These are phyloP conservation scores for Epinephelus malabaricus DNA, from an alignment of 2,797 vertebrate genomes.

Conservation along the genomic window DNA sequence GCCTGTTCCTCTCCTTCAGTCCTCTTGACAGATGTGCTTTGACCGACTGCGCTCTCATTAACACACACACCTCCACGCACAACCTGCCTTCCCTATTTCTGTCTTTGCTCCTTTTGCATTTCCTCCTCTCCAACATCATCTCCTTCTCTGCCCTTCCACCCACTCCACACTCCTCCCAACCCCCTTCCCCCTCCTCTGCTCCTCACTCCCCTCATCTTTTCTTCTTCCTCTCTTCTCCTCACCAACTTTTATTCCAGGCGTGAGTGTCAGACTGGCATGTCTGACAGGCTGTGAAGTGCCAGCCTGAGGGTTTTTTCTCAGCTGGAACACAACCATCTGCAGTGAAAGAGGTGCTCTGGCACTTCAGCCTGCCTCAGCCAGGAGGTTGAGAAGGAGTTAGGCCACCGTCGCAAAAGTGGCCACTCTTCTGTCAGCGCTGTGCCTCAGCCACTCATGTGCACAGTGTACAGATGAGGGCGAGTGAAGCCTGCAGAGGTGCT, in stretches of 20 bases:
- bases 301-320: conserved; percentile 47
- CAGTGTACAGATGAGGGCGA: conserved; percentile 3
- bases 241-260: conserved; percentile 30
- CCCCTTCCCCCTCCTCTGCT: not conserved
- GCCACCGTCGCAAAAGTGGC: conserved; percentile 2
- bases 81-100: conserved; percentile 23
- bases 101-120: conserved; percentile 22
- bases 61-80: conserved; percentile 26
- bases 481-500: conserved; percentile 27
- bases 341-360: conserved; percentile 22
- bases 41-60: conserved; percentile 37
- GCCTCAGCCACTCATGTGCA: conserved; percentile 9
- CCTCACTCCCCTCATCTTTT: not conserved
- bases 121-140: not conserved
- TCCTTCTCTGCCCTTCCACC: conserved; percentile 19
- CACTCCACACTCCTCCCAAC: not conserved
- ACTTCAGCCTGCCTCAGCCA: conserved; percentile 5
- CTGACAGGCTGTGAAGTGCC: conserved; percentile 67
- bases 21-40: conserved; percentile 24
- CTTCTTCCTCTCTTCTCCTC: conserved; percentile 13
- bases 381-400: conserved; percentile 16
- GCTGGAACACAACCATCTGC: conserved; percentile 65
- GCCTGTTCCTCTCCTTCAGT: not conserved
- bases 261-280: conserved; percentile 58
- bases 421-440: conserved; percentile 12